phyloP scores from a whole-genome alignment of 2,888 invertebrate genomes.

The Desoria tigrina region DNA sequence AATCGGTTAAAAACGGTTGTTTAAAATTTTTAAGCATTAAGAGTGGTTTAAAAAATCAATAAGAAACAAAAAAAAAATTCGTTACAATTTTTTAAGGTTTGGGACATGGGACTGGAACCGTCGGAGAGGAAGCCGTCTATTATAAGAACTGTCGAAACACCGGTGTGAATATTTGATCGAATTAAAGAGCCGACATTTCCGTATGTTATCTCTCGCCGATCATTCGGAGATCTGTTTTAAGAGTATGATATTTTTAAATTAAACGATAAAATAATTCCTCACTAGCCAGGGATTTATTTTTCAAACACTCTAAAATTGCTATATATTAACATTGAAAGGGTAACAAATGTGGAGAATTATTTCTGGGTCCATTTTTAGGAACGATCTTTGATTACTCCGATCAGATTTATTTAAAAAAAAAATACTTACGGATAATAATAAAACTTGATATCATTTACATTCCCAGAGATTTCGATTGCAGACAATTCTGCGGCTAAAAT shows the following conservation, averaged over 20 bases:
- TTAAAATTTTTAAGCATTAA: background rate
- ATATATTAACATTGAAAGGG: no score
- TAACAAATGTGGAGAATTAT: no score
- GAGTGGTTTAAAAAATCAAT: background rate
- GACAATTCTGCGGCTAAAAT: no score
- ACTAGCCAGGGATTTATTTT: no score
- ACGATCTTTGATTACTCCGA: no score
- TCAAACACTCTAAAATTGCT: no score
- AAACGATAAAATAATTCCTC: no score
- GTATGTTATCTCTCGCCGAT: background rate
- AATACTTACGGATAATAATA: no score
- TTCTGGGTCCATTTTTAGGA: no score
- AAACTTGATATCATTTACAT: no score
- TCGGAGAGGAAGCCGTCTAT: constrained; percentile 36
- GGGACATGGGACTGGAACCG: constrained; percentile 26
- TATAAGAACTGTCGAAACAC: constrained; percentile 16
- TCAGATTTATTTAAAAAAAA: no score
- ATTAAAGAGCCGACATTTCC: constrained; percentile 14
- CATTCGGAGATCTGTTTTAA: background rate
- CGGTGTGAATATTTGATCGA: constrained; percentile 22
- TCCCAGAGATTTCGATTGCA: no score
- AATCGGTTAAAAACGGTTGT: constrained; percentile 1
- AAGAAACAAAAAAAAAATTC: background rate
- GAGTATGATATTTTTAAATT: background rate
- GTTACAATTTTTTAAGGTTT: background rate